Evolutionary conservation across 2,888 invertebrate species (phyloP).

Genomic region (Stenoptilia bipunctidactyla): DNA sequence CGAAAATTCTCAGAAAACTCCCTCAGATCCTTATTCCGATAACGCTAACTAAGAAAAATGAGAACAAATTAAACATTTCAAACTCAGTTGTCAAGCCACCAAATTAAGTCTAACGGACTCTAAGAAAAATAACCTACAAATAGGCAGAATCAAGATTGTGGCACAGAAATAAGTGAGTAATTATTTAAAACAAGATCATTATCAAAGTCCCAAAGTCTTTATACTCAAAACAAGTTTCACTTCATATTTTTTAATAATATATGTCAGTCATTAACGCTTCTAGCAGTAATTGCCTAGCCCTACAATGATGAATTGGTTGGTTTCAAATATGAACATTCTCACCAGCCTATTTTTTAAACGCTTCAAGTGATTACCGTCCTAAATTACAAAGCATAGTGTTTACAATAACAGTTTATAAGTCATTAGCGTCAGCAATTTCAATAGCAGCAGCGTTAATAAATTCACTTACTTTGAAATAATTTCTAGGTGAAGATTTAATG

Average conservation of each 20-base stretch:
- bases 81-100: constrained; percentile 56
- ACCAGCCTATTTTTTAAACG: constrained; percentile 40
- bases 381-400: constrained; percentile 31
- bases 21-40: constrained; percentile 32
- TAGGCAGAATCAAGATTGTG: constrained; percentile 60
- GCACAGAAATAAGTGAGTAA: constrained; percentile 59
- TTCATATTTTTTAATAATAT: constrained; percentile 52
- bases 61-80: constrained; percentile 47
- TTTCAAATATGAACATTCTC: constrained; percentile 57
- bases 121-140: constrained; percentile 61
- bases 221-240: constrained; percentile 52
- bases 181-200: constrained; percentile 67
- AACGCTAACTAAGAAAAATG: constrained; percentile 47
- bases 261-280: constrained; percentile 63
- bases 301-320: constrained; percentile 65
- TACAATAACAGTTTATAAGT: constrained; percentile 27
- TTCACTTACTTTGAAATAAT: not conserved
- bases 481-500: too few relatives aligned
- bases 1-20: constrained; percentile 27
- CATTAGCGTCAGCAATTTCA: constrained; percentile 31
- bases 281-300: constrained; percentile 62
- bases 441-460: constrained; percentile 10
- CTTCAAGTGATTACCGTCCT: constrained; percentile 43
- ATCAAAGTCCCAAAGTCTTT: constrained; percentile 61
- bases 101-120: constrained; percentile 45